A percentile compares a stretch with the other conserved stretches of the same genome.
Evolutionary conservation across 1,140 invertebrate species (phyloP).

Genomic region (Matsumurasca onukii): DNA sequence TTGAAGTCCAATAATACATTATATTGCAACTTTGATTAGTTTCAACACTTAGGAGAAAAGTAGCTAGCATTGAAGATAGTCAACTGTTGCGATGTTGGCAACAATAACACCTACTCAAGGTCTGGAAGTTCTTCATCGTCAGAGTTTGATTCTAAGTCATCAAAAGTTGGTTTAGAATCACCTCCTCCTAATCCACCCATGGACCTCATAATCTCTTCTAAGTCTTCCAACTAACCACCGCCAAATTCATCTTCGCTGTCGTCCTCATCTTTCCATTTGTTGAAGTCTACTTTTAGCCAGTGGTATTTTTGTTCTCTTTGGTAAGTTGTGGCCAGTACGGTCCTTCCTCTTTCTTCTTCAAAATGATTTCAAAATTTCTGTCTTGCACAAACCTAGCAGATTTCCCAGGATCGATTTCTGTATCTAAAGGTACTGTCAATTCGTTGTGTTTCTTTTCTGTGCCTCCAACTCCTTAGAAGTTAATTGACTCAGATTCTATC

Average conservation of each 20-base stretch:
- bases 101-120: conserved; percentile 50
- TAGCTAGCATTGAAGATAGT: too few relatives aligned
- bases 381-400: conserved; percentile 59
- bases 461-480: conserved; percentile 85
- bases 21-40: too few relatives aligned
- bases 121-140: conserved; percentile 61
- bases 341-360: conserved; percentile 65
- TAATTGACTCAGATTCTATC: conserved; percentile 76
- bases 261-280: conserved; percentile 96
- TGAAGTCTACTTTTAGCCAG: conserved; percentile 97
- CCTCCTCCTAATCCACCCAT: conserved; percentile 56
- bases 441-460: conserved; percentile 83
- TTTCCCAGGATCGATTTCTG: conserved; percentile 77
- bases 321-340: conserved; percentile 87
- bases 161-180: conserved; percentile 51
- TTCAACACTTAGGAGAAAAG: too few relatives aligned
- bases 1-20: too few relatives aligned
- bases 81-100: too few relatives aligned
- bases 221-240: conserved; percentile 49
- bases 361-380: conserved; percentile 74
- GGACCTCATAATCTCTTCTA: conserved; percentile 62
- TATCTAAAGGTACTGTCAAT: conserved; percentile 78
- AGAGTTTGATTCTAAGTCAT: conserved; percentile 51
- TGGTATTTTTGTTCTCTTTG: conserved; percentile 87
- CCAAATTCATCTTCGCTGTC: conserved; percentile 67